Base-by-base conservation (phyloP, 2,797 vertebrate genomes). In the Danio albolineatus region DNA sequence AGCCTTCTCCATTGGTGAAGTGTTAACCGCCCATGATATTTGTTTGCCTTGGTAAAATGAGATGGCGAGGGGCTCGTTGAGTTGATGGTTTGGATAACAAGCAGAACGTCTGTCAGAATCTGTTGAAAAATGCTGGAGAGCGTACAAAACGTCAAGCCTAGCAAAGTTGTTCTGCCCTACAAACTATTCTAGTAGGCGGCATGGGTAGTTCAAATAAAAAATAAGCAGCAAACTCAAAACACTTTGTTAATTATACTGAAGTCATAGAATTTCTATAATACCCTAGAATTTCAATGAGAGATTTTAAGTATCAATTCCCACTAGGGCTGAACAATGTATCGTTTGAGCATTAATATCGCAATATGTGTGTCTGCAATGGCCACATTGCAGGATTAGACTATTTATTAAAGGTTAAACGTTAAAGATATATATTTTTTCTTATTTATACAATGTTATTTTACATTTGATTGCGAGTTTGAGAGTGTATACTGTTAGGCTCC, bases 1-100 rank as follows among this genome's bases (percentile, higher is more conserved):
- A 14, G 60, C 56, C 5, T n/a, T 76, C 60, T 16, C 60, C 38
- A 17, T 19, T 73, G 59, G 14, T 10, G 44, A 49, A 69, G 12
- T 41, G 60, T 14, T 72, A 71, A 78, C 74, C 74, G 19, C 71
- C 46, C 71, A 17, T 66, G 74, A 78, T 79, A 75, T 21, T 19
- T 76, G 59, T 67, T 70, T 69, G 57, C 59, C 66, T 61, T 48
- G 19, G 28, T 67, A 60, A 57, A 71, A 73, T 62, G 54, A 64
- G 67, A 74, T 74, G 1, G 39, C 46, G 4, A 57, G 44, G 71
- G 61, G 51, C 53, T n/a, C 44, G 39, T 46, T 71, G 73, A 54
- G 60, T 76, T 56, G 72, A 59, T 14, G 70, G 53, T 66, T 77
- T 82, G 75, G 71, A 81, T 76, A 72, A 78, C 41, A 28, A 78